Percentiles rank a stretch among this genome's conserved stretches.
Conservation (phyloP, 2,113 vertebrate genomes). For the Amphiprion ocellaris region DNA sequence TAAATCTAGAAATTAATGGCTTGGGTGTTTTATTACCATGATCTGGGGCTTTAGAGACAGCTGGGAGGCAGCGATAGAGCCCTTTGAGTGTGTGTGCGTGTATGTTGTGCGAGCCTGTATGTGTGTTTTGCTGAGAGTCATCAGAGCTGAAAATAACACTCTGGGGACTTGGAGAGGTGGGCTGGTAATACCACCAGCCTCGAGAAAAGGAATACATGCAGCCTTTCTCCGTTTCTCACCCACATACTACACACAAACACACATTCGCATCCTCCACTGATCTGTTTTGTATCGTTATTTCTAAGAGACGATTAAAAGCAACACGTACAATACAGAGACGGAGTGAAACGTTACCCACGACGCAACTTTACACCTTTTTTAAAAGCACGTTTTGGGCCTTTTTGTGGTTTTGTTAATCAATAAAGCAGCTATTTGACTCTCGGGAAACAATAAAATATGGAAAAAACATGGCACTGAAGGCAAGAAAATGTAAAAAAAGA, state of each 20-base stretch:
- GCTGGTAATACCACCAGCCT: constrained; percentile 42
- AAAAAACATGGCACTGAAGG: constrained; percentile 39
- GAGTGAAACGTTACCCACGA: constrained; percentile 11
- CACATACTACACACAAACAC: constrained; percentile 28
- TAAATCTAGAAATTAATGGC: constrained; percentile 74
- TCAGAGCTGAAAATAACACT: constrained; percentile 81
- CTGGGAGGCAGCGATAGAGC: constrained; percentile 76
- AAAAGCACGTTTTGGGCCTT: not conserved
- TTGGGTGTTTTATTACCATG: constrained; percentile 70
- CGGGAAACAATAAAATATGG: not conserved
- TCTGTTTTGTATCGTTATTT: constrained; percentile 29
- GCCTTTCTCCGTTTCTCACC: constrained; percentile 51
- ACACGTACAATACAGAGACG: not conserved
- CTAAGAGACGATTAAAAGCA: constrained; percentile 40
- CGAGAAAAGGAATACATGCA: constrained; percentile 41
- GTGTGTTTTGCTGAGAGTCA: constrained; percentile 72
- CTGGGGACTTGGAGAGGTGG: constrained; percentile 65
- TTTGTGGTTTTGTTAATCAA: constrained; percentile 14
- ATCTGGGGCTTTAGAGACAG: constrained; percentile 73
- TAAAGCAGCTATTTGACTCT: constrained; percentile 7
- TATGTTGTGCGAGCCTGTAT: constrained; percentile 41
- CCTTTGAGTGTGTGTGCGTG: constrained; percentile 50
- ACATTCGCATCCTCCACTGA: not conserved
- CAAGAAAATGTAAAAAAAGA: constrained; percentile 9
- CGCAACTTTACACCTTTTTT: not conserved